Percentiles rank a stretch among this genome's conserved stretches.
Evolutionary conservation across 2,888 invertebrate genomes (phyloP).

Genomic region (Mayetiola destructor): DNA sequence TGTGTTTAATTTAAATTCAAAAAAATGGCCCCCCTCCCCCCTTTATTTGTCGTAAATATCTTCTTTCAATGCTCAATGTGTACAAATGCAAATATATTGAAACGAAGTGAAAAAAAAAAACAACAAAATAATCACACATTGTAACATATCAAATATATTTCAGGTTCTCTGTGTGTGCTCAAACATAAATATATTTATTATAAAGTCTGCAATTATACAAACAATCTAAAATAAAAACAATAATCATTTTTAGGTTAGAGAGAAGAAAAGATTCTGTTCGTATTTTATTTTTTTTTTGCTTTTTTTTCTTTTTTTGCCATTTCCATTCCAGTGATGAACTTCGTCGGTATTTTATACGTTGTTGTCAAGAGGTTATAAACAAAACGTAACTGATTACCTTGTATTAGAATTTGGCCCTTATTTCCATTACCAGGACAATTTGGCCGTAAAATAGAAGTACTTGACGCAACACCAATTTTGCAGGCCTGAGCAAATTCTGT

Average conservation of each 20-base stretch:
- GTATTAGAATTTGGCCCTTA: conserved; percentile 63
- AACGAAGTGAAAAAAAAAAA: no score
- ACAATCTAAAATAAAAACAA: background rate
- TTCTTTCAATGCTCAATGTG: no score
- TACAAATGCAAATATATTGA: no score
- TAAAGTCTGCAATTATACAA: background rate
- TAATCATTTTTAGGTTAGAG: no score
- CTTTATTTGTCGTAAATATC: no score
- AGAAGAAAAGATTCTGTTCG: no score
- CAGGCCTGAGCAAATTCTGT: conserved; percentile 65
- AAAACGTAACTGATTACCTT: conserved; percentile 70
- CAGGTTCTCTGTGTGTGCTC: no score
- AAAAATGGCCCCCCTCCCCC: no score
- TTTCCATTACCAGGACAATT: conserved; percentile 45
- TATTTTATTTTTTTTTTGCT: conserved; percentile 16
- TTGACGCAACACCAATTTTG: conserved; percentile 74
- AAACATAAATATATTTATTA: background rate
- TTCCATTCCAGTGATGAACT: conserved; percentile 32
- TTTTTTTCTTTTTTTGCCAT: conserved; percentile 29
- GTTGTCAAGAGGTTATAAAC: conserved; percentile 32
- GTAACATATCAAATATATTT: no score
- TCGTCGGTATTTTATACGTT: conserved; percentile 33
- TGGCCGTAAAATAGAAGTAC: conserved; percentile 58
- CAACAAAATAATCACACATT: no score
- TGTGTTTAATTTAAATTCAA: no score